phyloP scores from a whole-genome alignment of 2,113 vertebrate species.

The Bombycilla garrulus region DNA sequence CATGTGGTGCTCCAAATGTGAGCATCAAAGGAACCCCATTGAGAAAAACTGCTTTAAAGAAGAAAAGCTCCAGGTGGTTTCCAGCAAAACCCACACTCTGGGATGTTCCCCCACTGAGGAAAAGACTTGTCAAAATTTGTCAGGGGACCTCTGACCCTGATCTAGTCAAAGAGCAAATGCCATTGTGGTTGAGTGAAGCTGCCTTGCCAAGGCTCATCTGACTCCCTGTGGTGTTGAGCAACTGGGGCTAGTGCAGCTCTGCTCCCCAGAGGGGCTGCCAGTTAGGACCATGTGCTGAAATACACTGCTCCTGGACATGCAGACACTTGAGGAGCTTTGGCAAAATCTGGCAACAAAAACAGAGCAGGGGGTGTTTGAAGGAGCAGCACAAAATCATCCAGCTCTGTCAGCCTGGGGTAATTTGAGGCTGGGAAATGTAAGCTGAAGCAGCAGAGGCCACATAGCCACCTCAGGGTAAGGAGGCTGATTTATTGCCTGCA shows the following conservation, averaged over 20 bases:
- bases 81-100: background rate
- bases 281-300: fast-evolving
- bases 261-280: background rate
- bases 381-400: background rate
- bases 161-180: background rate
- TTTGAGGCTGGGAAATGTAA: background rate
- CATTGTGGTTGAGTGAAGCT: background rate
- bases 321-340: background rate
- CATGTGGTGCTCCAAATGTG: background rate
- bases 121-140: background rate
- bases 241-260: background rate
- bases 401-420: background rate
- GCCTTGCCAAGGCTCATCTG: fast-evolving
- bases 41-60: background rate
- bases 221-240: fast-evolving
- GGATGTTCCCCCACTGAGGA: background rate
- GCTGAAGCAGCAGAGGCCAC: background rate
- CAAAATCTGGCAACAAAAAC: background rate
- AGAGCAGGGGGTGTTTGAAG: background rate
- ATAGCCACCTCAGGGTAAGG: background rate
- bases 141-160: background rate
- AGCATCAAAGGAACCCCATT: background rate
- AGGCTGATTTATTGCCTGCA: conserved; percentile 42
- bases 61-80: background rate
- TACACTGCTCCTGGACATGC: background rate